Base-by-base conservation (phyloP, 2,113 vertebrate genomes). In the Microcebus lehilahytsara region DNA sequence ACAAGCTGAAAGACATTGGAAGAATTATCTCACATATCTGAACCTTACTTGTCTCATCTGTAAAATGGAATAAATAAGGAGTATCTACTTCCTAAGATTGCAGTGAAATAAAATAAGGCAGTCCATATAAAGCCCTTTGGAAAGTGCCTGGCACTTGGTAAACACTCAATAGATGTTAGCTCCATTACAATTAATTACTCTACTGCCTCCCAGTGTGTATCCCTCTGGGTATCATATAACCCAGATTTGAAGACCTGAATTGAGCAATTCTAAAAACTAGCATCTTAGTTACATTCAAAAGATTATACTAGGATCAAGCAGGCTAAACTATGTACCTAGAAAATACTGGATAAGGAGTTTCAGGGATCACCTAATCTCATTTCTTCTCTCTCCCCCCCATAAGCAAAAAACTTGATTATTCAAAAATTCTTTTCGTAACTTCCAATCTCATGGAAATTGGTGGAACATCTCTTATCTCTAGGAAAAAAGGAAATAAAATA, bases 271-370 rank as follows among this genome's bases (percentile, higher is more conserved):
- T 69, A 66, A 85, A 96, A 93, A 56, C 66, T n/a, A 80, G 8
- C 53, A 64, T 49, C 72, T 96, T 91, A 85, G 5, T 93, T 89
- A 94, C 69, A 91, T 46, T 85, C 37, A 89, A 94, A 96, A 93
- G 79, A 88, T 81, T 74, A 40, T 60, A 77, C 49, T 40, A 93
- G 58, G 19, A 81, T 40, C 74, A 83, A 46, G 27, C 3, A 71
- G 34, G 62, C 60, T 85, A 74, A 96, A 79, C 49, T 92, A 75
- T 71, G 46, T 58, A 97, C 58, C 11, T 49, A 11, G 58, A 94
- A 91, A 74, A 66, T 40, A 86, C 5, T 49, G 16, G 25, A 69
- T 87, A 67, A 90, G 56, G 91, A 88, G 32, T 74, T 93, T 80
- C 40, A 93, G 80, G 51, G 46, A 85, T 93, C 60, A 80, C 16